Conservation (phyloP, 2,797 vertebrate genomes). For the Graptemys geographica region DNA sequence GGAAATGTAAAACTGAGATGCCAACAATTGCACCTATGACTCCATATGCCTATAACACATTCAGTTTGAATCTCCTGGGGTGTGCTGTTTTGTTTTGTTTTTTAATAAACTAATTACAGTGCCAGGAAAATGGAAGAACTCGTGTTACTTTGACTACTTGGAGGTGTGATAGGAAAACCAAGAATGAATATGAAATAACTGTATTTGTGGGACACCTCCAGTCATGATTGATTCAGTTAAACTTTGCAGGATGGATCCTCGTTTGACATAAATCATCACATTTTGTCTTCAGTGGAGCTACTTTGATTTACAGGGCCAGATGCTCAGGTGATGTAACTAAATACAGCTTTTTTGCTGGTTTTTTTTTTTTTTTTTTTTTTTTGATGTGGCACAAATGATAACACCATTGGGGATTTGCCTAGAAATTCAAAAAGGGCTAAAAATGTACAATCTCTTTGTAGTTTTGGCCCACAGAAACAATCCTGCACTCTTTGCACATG, state of each 20-base stretch:
- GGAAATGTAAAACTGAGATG: accelerated
- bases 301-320: neutral
- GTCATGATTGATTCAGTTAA: neutral
- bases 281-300: neutral
- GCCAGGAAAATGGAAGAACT: neutral
- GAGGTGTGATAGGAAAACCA: neutral
- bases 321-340: neutral
- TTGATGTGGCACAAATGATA: neutral
- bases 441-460: neutral
- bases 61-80: neutral
- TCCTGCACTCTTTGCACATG: neutral
- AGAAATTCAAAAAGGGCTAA: neutral
- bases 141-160: neutral
- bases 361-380: neutral
- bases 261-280: neutral
- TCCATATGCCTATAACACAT: neutral
- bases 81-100: no score
- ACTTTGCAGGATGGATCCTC: neutral
- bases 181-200: neutral
- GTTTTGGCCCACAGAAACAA: constrained; percentile 6
- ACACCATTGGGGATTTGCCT: neutral
- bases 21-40: accelerated
- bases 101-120: neutral
- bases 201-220: neutral
- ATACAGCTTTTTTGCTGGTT: accelerated